Evolutionary conservation across 2,797 vertebrate species (phyloP).

Genomic region (Telmatherina bonti): DNA sequence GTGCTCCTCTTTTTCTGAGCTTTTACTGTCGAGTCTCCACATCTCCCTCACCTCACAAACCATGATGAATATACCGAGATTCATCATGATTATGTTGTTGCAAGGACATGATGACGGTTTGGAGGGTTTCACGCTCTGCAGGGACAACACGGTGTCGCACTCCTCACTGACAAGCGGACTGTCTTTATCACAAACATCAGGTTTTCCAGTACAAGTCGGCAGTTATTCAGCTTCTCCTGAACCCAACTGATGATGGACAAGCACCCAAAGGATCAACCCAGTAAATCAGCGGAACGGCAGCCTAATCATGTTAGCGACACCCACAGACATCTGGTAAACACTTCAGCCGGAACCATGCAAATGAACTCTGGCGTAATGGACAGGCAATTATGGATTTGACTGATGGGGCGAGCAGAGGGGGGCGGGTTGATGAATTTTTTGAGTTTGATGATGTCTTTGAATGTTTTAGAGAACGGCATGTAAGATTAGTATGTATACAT

Average conservation of each 20-base stretch:
- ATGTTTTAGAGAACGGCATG: constrained; percentile 19
- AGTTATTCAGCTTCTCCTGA: constrained; percentile 22
- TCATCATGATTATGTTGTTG: constrained; percentile 16
- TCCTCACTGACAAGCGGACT: background rate
- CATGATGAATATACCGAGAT: constrained; percentile 17
- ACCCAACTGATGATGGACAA: constrained; percentile 44
- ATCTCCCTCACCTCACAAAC: background rate
- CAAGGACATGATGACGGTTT: constrained; percentile 3
- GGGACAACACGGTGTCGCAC: constrained; percentile 1
- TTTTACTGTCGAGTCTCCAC: background rate
- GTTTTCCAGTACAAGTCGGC: background rate
- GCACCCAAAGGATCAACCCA: constrained; percentile 58
- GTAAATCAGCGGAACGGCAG: constrained; percentile 64
- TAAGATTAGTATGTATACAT: background rate
- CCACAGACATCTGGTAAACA: constrained; percentile 77
- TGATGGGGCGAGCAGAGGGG: constrained; percentile 51
- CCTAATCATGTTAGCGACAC: constrained; percentile 70
- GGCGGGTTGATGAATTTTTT: constrained; percentile 23
- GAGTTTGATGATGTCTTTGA: background rate
- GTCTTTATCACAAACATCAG: constrained; percentile 13
- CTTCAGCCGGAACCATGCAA: constrained; percentile 72
- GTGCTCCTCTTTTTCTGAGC: background rate
- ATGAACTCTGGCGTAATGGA: constrained; percentile 73
- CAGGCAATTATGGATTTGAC: constrained; percentile 72
- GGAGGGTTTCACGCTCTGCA: background rate